Base-by-base conservation (phyloP, 1,140 invertebrate genomes). In the Rhopalosiphum padi region DNA sequence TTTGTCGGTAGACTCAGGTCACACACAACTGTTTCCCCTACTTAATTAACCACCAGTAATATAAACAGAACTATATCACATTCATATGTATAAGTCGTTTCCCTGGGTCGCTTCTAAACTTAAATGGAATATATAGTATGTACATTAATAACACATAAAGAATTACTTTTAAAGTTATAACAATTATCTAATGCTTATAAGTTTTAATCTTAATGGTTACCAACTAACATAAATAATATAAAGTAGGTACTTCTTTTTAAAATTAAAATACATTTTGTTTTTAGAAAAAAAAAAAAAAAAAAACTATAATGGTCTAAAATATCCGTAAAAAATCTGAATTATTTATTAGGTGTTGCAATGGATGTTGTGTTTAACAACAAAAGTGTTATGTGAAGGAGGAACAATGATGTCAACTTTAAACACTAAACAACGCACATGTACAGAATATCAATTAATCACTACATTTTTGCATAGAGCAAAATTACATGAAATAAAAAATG, bases 331-430 rank as follows among this genome's bases (percentile, higher is more conserved):
- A 83, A 41, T 11, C 35, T 37, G 2, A 85, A 25, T 51, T 91
- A 22, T 94, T 95, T 95, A 94, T 23, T 93, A 97, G 97, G 96
- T 98, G 48, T 95, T 97, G 90, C 97, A 97, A 94, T 98, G 97
- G 97, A 95, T 98, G 23, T 95, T 98, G 60, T 97, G 96, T 93
- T 95, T 98, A 77, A 97, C 97, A 4, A 97, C 97, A 25, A 97
- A 97, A 96, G 96, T 97, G 21, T 95, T 97, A 82, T 94, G 94
- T 77, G 93, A 93, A 91, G 93, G 93, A n/a, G 94, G 37, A 95
- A 30, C 95, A 94, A 8, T 95, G 94, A 82, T 94, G 94, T 85
- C 95, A 94, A 30, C 77, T 77, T 55, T 51, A 53, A 93, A 43
- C 55, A 93, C 94, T 37, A 96, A 96, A 94, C 95, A 96, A 68